These are phyloP conservation scores for Cremastinae sp. DNA, from an alignment of 2,888 invertebrate genomes.

Conservation along the genomic window DNA sequence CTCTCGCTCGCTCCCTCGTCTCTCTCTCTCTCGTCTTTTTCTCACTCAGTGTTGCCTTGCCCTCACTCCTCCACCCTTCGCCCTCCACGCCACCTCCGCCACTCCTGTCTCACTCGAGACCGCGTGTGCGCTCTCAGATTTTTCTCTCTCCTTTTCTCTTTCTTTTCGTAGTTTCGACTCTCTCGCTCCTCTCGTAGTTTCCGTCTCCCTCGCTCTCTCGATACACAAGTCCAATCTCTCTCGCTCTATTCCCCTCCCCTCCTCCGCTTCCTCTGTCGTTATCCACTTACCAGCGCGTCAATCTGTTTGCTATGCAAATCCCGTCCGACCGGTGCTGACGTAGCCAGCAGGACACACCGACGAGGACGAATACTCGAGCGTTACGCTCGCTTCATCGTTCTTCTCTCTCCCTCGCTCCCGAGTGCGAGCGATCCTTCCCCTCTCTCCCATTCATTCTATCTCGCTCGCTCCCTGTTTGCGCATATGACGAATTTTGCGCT, in stretches of 20 bases:
- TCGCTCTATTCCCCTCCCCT: constrained; percentile 35
- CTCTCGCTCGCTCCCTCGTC: constrained; percentile 3
- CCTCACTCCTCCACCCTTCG: constrained; percentile 6
- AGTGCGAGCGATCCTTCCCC: background rate
- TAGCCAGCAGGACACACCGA: constrained; percentile 63
- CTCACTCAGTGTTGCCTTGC: background rate
- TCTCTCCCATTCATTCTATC: background rate
- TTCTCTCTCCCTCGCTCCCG: background rate
- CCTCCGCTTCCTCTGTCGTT: constrained; percentile 69
- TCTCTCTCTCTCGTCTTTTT: constrained; percentile 7
- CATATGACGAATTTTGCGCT: constrained; percentile 19
- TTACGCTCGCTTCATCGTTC: no score
- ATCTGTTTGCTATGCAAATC: constrained; percentile 79
- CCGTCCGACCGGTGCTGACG: constrained; percentile 76
- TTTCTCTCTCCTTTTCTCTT: constrained; percentile 38
- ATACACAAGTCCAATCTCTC: constrained; percentile 7
- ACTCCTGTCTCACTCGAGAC: constrained; percentile 23
- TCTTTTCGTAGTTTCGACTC: background rate
- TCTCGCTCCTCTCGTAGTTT: background rate
- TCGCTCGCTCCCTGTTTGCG: background rate
- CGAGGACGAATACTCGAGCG: constrained; percentile 26
- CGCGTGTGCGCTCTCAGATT: constrained; percentile 30
- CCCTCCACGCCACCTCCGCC: background rate
- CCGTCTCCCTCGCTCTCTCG: constrained; percentile 43
- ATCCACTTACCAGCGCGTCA: constrained; percentile 77